Base-by-base conservation (phyloP, 2,113 vertebrate genomes). In the Formicarius rufipectus region DNA sequence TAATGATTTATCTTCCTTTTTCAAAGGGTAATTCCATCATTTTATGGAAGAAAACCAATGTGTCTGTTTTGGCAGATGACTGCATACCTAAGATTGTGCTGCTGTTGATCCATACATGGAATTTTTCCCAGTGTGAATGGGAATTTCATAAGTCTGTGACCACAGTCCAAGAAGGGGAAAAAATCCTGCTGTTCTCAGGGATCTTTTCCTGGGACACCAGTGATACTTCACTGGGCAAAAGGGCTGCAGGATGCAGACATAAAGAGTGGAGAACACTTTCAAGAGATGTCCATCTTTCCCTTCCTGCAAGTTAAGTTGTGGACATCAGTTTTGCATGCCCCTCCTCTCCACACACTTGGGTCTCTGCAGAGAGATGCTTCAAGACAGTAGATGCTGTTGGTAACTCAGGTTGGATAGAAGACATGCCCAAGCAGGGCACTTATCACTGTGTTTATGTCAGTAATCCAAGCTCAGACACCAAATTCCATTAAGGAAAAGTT, bases 1-100 rank as follows among this genome's bases (percentile, higher is more conserved):
- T 89, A 91, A 89, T 95, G 91, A 97, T 96, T 93, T 96, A 95
- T 96, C 37, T 93, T 74, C 67, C 62, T 59, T 80, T 68, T 91
- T 64, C 73, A 83, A 82, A 89, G 73, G 89, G 67, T 89, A 75
- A 67, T 72, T 95, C 89, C 63, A 40, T 71, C 47, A 18, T 74
- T 95, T 96, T 87, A 66, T 96, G 93, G 74, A 91, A 86, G 49
- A 92, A 86, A 76, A 92, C 60, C 33, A 14, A 80, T 74, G 73
- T 67, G 72, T 90, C 89, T 92, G 24, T 60, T 93, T 85, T 90
- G 78, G 74, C 81, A 84, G 44, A 83, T 50, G 53, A 63, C 71
- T 58, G 86, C 81, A 90, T 94, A 89, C 81, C 89, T 95, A 93
- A 40, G 53, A 68, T 76, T 93, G 62, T 60, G 28, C 4, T 37